phyloP scores from a whole-genome alignment of 2,797 vertebrate species.

The Octomys mimax region DNA sequence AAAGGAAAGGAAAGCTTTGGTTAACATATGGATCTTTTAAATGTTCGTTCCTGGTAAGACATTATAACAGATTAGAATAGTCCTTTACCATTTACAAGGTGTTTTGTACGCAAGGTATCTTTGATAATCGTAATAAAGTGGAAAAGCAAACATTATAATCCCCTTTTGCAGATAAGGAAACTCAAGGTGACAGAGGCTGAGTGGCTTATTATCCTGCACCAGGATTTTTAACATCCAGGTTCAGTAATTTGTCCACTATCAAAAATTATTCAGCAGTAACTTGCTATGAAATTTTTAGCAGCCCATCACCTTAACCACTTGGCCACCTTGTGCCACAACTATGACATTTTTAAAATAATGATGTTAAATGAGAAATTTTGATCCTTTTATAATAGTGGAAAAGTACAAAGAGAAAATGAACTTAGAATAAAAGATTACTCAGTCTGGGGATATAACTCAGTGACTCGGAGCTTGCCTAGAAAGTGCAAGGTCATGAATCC shows the following conservation, averaged over 20 bases:
- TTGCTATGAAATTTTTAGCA: conserved; percentile 19
- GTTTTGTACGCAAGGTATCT: conserved; percentile 3
- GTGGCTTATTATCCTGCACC: neutral
- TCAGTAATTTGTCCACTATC: neutral
- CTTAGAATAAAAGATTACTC: neutral
- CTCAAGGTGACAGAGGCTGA: neutral
- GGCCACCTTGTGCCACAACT: too few relatives aligned
- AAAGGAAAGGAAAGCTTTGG: conserved; percentile 25
- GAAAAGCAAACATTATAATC: neutral
- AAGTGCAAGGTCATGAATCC: too few relatives aligned
- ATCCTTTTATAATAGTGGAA: neutral
- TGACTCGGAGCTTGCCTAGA: too few relatives aligned
- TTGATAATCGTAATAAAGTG: conserved; percentile 28
- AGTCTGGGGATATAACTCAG: too few relatives aligned
- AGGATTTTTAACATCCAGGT: conserved; percentile 30
- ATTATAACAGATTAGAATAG: conserved; percentile 11
- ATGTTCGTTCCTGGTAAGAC: conserved; percentile 26
- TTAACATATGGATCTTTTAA: neutral
- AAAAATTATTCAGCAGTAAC: conserved; percentile 2
- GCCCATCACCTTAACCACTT: too few relatives aligned
- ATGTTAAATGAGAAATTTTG: neutral
- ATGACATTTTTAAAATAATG: conserved; percentile 39
- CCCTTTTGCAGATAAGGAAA: conserved; percentile 44
- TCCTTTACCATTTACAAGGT: conserved; percentile 36
- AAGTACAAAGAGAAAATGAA: conserved; percentile 26